phyloP scores from a whole-genome alignment of 2,888 invertebrate species.

The Eurytoma adleriae region DNA sequence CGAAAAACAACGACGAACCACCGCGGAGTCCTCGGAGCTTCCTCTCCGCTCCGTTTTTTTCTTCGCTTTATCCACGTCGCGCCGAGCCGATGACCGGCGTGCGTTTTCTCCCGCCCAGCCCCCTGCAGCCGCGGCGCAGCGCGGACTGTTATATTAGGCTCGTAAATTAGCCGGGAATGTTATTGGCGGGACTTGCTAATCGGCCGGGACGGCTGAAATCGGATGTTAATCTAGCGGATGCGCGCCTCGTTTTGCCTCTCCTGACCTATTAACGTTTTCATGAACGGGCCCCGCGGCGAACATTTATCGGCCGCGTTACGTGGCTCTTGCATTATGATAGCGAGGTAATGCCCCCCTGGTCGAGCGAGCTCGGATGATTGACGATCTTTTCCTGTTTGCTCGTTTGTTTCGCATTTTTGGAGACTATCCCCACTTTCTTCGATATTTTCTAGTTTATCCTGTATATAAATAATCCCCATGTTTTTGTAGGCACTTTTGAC shows the following conservation, averaged over 20 bases:
- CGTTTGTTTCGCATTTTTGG: too few species aligned
- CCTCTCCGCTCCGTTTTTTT: not conserved
- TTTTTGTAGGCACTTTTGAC: too few species aligned
- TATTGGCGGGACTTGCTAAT: slow-evolving; percentile 36
- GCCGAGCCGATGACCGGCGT: not conserved
- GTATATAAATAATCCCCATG: too few species aligned
- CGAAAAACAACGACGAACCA: slow-evolving; percentile 1
- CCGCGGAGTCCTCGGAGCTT: not conserved
- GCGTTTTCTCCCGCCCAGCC: not conserved
- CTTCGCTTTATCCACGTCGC: not conserved
- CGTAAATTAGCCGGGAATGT: slow-evolving; percentile 35
- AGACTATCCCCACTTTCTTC: too few species aligned
- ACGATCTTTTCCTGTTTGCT: too few species aligned
- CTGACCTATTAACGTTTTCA: slow-evolving; percentile 37
- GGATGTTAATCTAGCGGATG: slow-evolving; percentile 35
- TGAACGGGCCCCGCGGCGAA: not conserved
- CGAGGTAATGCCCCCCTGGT: too few species aligned
- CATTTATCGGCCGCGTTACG: too few species aligned
- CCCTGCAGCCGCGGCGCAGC: not conserved
- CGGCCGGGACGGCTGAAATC: slow-evolving; percentile 5
- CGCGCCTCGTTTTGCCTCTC: not conserved
- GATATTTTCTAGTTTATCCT: too few species aligned
- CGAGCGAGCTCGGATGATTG: too few species aligned
- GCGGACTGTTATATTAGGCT: slow-evolving; percentile 3
- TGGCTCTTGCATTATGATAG: too few species aligned